Evolutionary conservation across 2,888 invertebrate genomes (phyloP).

Genomic region (Mallateleia sp.): DNA sequence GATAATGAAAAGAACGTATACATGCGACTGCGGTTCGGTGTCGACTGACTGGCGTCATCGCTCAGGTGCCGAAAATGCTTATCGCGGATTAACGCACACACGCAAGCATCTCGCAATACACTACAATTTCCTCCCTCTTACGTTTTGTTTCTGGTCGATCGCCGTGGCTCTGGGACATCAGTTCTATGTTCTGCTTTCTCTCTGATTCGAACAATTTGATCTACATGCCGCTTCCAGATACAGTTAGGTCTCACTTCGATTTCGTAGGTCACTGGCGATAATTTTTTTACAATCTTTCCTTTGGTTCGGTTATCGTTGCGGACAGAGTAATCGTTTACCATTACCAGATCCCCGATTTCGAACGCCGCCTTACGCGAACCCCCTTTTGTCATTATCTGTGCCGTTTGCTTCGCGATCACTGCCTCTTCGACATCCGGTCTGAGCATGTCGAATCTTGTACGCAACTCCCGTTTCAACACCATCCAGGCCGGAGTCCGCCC

Average conservation of each 20-base stretch:
- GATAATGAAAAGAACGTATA: too few relatives aligned
- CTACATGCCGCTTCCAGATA: neutral
- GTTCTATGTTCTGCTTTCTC: too few relatives aligned
- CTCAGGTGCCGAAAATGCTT: too few relatives aligned
- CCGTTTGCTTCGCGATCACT: conserved; percentile 4
- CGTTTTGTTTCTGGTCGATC: too few relatives aligned
- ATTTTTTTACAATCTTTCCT: neutral
- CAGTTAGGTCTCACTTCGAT: neutral
- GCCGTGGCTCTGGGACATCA: too few relatives aligned
- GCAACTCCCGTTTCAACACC: conserved; percentile 13
- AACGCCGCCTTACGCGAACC: neutral
- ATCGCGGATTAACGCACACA: too few relatives aligned
- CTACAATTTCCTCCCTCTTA: too few relatives aligned
- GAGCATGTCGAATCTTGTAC: conserved; percentile 32
- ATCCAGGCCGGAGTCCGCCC: conserved; percentile 31
- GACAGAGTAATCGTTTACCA: neutral
- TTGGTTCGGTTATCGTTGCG: neutral
- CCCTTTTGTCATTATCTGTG: neutral
- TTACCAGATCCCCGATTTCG: neutral
- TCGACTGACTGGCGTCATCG: too few relatives aligned
- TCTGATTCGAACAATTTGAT: too few relatives aligned
- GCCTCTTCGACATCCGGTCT: conserved; percentile 18
- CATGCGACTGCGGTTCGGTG: too few relatives aligned
- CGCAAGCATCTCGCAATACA: too few relatives aligned
- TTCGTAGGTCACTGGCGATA: neutral